Conservation (phyloP, 2,888 invertebrate species). For the Dromius quadrimaculatus region DNA sequence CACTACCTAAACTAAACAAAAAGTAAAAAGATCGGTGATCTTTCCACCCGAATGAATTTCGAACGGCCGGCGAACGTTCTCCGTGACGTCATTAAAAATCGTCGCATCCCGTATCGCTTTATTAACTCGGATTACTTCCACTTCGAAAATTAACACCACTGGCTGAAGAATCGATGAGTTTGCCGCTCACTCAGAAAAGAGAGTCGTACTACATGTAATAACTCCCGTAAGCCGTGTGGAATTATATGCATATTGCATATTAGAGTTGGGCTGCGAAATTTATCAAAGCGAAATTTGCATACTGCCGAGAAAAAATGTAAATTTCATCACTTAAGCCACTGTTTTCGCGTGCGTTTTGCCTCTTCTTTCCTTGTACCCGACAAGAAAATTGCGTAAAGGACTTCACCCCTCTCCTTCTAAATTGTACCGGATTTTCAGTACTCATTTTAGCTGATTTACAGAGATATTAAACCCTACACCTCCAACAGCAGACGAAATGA, state of each 20-base stretch:
- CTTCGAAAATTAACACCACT: constrained; percentile 46
- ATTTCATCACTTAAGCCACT: constrained; percentile 56
- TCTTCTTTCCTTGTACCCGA: constrained; percentile 21
- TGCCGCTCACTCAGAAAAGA: constrained; percentile 32
- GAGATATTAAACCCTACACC: background rate
- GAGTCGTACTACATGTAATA: constrained; percentile 58
- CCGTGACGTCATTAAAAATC: constrained; percentile 46
- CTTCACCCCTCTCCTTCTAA: background rate
- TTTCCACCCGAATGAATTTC: constrained; percentile 11
- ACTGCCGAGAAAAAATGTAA: constrained; percentile 55
- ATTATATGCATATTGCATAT: constrained; percentile 62
- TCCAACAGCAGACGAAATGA: too few relatives aligned
- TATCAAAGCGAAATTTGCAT: constrained; percentile 62
- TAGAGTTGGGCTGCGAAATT: constrained; percentile 59
- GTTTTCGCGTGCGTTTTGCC: constrained; percentile 48
- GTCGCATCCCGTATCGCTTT: constrained; percentile 41
- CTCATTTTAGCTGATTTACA: constrained; percentile 6
- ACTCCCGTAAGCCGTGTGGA: constrained; percentile 61
- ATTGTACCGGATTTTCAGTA: constrained; percentile 5
- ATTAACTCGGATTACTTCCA: constrained; percentile 51
- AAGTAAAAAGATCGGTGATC: constrained; percentile 41
- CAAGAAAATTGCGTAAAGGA: constrained; percentile 1
- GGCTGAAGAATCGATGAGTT: constrained; percentile 39
- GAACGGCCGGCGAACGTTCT: constrained; percentile 15
- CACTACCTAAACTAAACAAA: constrained; percentile 32